Evolutionary conservation across 2,113 vertebrate species (phyloP).

Genomic region (Malurus alboscapulatus): DNA sequence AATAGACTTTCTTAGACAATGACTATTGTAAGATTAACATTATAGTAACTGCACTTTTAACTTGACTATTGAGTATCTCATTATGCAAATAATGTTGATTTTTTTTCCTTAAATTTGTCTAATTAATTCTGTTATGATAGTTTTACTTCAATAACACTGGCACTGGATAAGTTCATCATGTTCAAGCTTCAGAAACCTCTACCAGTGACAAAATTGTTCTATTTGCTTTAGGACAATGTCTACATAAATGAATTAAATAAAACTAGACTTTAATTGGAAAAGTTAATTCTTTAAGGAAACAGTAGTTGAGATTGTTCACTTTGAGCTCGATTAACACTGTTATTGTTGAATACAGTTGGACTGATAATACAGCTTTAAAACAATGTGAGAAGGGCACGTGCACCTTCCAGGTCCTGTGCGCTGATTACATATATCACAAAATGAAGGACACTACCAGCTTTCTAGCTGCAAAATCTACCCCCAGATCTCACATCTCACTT

Average conservation of each 20-base stretch:
- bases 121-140: conserved; percentile 1
- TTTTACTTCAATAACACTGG: conserved; percentile 31
- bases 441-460: not conserved
- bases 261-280: conserved; percentile 59
- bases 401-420: not conserved
- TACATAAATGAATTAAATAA: conserved; percentile 48
- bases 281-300: conserved; percentile 47
- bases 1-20: not conserved
- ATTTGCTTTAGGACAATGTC: conserved; percentile 30
- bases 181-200: conserved; percentile 16
- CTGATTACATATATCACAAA: not conserved
- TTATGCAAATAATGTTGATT: not conserved
- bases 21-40: not conserved
- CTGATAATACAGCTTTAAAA: not conserved
- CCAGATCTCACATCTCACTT: not conserved
- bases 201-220: conserved; percentile 25
- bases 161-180: not conserved
- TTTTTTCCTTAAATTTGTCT: not conserved
- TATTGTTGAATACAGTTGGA: not conserved
- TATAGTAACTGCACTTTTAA: not conserved
- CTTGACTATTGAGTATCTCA: not conserved
- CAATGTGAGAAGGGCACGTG: not conserved
- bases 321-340: conserved; percentile 1
- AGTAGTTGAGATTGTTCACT: conserved; percentile 19
- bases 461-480: not conserved